Evolutionary conservation across 1,140 invertebrate species (phyloP).

Genomic region (Rhyzopertha dominica): DNA sequence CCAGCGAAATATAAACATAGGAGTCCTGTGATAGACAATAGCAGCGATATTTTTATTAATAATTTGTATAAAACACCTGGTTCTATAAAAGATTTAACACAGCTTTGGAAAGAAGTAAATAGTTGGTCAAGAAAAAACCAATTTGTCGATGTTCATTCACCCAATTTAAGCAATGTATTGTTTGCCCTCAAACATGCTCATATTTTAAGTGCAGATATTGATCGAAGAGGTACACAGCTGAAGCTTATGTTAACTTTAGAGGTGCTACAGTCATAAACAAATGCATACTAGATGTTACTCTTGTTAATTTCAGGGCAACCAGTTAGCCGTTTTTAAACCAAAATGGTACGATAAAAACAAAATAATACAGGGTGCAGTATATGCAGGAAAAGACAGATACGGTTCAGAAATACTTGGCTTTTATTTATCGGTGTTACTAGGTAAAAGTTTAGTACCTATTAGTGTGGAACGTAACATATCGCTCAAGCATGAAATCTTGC

Average conservation of each 20-base stretch:
- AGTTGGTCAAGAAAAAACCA: constrained; percentile 29
- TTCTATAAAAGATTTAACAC: constrained; percentile 13
- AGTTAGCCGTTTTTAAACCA: constrained; percentile 85
- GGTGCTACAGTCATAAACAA: constrained; percentile 41
- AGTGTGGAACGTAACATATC: constrained; percentile 73
- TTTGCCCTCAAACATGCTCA: constrained; percentile 61
- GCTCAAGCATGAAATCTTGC: constrained; percentile 66
- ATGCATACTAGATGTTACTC: constrained; percentile 7
- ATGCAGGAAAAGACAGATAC: constrained; percentile 85
- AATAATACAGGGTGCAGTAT: constrained; percentile 73
- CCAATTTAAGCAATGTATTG: constrained; percentile 61
- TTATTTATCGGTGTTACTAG: constrained; percentile 76
- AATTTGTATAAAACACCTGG: constrained; percentile 15
- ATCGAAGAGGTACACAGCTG: constrained; percentile 79
- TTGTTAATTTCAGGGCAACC: constrained; percentile 53
- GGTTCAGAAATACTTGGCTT: constrained; percentile 95
- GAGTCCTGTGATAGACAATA: no score
- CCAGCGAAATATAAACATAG: constrained; percentile 2
- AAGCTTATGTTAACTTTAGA: constrained; percentile 77
- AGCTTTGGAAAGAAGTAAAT: constrained; percentile 32
- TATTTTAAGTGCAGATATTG: constrained; percentile 71
- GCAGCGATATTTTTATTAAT: constrained; percentile 21
- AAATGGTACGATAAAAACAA: constrained; percentile 76
- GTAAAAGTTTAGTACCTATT: constrained; percentile 72
- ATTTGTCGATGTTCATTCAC: constrained; percentile 26